Evolutionary conservation across 2,113 vertebrate genomes (phyloP).

Genomic region (Perca fluviatilis): DNA sequence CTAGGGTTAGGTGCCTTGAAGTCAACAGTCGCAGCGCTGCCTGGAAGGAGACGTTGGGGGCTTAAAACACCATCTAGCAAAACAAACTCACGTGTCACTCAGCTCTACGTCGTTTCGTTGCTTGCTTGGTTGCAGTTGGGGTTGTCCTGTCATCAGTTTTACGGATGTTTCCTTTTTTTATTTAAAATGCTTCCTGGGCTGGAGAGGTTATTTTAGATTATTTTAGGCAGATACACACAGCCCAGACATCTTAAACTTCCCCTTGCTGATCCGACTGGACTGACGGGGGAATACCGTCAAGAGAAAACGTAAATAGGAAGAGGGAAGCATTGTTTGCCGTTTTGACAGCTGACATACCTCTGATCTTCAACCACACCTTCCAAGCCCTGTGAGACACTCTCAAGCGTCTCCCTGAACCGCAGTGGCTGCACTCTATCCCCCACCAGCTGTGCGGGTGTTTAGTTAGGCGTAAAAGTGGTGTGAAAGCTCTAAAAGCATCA

Average conservation of each 20-base stretch:
- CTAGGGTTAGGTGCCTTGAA: too few species aligned
- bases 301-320: not conserved
- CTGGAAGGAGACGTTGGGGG: too few species aligned
- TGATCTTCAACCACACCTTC: conserved; percentile 21
- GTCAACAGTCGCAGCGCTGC: too few species aligned
- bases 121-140: too few species aligned
- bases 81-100: too few species aligned
- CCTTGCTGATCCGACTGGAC: not conserved
- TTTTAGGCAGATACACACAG: not conserved
- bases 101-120: too few species aligned
- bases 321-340: not conserved
- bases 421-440: not conserved
- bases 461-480: conserved; percentile 3
- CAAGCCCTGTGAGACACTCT: not conserved
- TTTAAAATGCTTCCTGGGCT: too few species aligned
- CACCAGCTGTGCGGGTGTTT: not conserved
- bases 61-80: too few species aligned
- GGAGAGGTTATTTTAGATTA: too few species aligned
- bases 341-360: conserved; percentile 36
- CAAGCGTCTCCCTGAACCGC: not conserved
- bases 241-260: conserved; percentile 7
- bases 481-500: not conserved
- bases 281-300: conserved; percentile 14
- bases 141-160: too few species aligned
- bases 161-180: too few species aligned